Percentiles rank a stretch among this genome's conserved stretches.
phyloP scores from a whole-genome alignment of 2,113 vertebrate species.

The Malurus alboscapulatus region DNA sequence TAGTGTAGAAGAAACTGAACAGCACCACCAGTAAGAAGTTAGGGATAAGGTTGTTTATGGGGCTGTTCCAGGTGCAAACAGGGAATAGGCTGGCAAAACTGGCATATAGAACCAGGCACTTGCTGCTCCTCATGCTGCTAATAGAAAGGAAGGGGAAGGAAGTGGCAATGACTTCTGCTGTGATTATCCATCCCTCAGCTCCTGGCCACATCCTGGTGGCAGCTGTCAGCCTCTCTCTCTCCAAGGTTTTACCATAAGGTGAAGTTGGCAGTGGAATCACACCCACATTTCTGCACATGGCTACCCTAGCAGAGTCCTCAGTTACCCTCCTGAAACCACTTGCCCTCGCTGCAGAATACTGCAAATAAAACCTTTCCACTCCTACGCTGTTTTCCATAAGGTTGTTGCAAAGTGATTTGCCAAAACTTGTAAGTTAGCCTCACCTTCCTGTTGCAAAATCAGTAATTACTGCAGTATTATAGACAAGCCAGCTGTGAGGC shows the following conservation, averaged over 20 bases:
- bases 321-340: background rate
- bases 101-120: background rate
- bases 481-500: background rate
- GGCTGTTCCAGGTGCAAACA: background rate
- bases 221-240: background rate
- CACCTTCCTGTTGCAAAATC: background rate
- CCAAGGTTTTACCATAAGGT: background rate
- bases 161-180: background rate
- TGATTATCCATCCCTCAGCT: background rate
- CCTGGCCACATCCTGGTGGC: background rate
- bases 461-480: constrained; percentile 10
- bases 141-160: background rate
- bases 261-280: background rate
- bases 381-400: background rate
- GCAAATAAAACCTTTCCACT: background rate
- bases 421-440: background rate
- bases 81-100: background rate
- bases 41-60: background rate
- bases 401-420: background rate
- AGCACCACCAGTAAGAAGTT: background rate
- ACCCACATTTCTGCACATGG: background rate
- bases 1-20: background rate
- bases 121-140: background rate
- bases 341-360: background rate
- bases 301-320: background rate